Percentiles rank a stretch among this genome's conserved stretches.
Evolutionary conservation across 2,113 vertebrate species (phyloP).

Genomic region (Misgurnus anguillicaudatus): DNA sequence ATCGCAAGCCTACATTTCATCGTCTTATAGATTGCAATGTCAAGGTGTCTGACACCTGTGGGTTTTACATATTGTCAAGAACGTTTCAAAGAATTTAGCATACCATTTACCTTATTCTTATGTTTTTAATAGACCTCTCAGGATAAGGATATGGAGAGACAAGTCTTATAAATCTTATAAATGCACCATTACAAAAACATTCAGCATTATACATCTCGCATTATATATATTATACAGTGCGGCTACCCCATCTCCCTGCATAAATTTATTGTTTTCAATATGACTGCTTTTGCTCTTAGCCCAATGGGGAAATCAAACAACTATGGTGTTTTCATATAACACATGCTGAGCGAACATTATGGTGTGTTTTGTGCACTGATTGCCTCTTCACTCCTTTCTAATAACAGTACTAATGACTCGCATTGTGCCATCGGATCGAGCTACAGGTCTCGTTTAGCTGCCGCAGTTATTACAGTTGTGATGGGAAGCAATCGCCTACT

Average conservation of each 20-base stretch:
- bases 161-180: constrained; percentile 8
- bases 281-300: constrained; percentile 50
- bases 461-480: constrained; percentile 33
- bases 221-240: constrained; percentile 19
- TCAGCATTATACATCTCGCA: constrained; percentile 40
- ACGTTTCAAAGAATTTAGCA: constrained; percentile 22
- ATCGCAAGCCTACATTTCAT: not conserved
- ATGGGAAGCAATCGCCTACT: constrained; percentile 18
- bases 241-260: constrained; percentile 32
- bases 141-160: constrained; percentile 21
- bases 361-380: constrained; percentile 20
- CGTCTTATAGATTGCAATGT: constrained; percentile 30
- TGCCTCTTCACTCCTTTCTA: constrained; percentile 22
- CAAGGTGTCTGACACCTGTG: not conserved
- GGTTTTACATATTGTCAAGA: constrained; percentile 22
- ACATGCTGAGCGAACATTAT: constrained; percentile 50
- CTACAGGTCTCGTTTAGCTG: constrained; percentile 5
- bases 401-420: constrained; percentile 40
- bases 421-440: constrained; percentile 23
- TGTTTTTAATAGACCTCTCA: constrained; percentile 37
- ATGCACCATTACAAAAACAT: constrained; percentile 12
- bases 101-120: constrained; percentile 14
- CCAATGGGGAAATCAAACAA: constrained; percentile 40
- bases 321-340: constrained; percentile 41
- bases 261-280: constrained; percentile 50